Evolutionary conservation across 2,888 invertebrate genomes (phyloP), one percentile per base, ranked within the genome.

Genomic region (Drosophila limbata): DNA sequence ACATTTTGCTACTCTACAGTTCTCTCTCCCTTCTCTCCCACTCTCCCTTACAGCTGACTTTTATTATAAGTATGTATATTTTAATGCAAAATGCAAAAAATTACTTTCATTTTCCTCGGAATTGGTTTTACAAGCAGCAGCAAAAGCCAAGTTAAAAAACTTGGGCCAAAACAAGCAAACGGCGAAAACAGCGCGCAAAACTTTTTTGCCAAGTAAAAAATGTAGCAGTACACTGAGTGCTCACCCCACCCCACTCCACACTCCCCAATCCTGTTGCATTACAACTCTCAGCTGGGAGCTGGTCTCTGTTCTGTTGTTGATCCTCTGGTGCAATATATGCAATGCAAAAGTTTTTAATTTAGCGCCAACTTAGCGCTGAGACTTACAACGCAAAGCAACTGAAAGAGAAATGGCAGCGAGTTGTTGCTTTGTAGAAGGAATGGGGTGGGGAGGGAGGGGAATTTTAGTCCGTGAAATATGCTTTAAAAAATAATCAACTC

Each of bases 291-390:
- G 72, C 72, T 68, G 76, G 47, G 76, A 67, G 25, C 55, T 44
- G n/a, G 21, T 39, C 50, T 53, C 56, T 62, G 65, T 72, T 50
- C 62, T 66, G 65, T 74, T 72, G 78, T 62, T 75, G 68, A 70
- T 79, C 68, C 80, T 73, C 70, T 66, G 64, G 67, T 72, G 85
- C 80, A 84, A 87, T 89, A 89, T 87, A 84, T 84, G 84, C 84
- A 89, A 87, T 72, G 86, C 73, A 73, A 89, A 89, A 89, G 80
- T 89, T 85, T 85, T 85, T 85, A 85, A 85, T 85, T 85, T 85
- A 89, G 84, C 84, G 90, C 86, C 88, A 85, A 89, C 90, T 89
- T 85, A 88, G 84, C 86, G 74, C 84, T 70, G 83, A 77, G 89
- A 83, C 84, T 83, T 73, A 57, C 81, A 76, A 50, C 66, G 86